phyloP scores from a whole-genome alignment of 2,113 vertebrate genomes.

The Anseranas semipalmata region DNA sequence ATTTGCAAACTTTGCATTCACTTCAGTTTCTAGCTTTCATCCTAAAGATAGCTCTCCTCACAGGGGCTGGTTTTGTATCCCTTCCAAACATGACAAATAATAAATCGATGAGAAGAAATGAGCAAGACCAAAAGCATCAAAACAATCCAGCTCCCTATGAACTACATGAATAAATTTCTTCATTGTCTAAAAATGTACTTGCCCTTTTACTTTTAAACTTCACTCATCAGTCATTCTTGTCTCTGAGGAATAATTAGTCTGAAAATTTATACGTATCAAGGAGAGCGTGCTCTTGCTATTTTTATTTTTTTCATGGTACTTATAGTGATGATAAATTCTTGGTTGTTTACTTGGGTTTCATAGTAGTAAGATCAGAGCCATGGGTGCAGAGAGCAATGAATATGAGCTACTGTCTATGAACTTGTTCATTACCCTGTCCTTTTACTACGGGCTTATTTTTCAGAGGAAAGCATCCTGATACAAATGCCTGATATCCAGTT shows the following conservation, averaged over 20 bases:
- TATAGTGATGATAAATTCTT: not conserved
- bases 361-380: not conserved
- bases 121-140: not conserved
- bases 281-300: not conserved
- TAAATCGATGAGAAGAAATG: not conserved
- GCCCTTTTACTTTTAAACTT: conserved; percentile 42
- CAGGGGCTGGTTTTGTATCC: not conserved
- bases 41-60: not conserved
- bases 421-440: not conserved
- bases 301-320: not conserved
- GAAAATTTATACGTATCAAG: not conserved
- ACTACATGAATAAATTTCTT: not conserved
- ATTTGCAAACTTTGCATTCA: not conserved
- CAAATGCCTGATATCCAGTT: not conserved
- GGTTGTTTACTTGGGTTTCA: not conserved
- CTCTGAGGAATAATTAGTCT: not conserved
- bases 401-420: not conserved
- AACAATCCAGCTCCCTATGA: not conserved
- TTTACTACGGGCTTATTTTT: not conserved
- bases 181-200: conserved; percentile 25
- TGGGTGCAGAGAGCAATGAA: not conserved
- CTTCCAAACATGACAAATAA: not conserved
- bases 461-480: not conserved
- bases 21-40: not conserved
- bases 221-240: conserved; percentile 3